A percentile compares a stretch with the other conserved stretches of the same genome.
Conservation (phyloP, 2,113 vertebrate species). For the Nycticebus coucang region DNA sequence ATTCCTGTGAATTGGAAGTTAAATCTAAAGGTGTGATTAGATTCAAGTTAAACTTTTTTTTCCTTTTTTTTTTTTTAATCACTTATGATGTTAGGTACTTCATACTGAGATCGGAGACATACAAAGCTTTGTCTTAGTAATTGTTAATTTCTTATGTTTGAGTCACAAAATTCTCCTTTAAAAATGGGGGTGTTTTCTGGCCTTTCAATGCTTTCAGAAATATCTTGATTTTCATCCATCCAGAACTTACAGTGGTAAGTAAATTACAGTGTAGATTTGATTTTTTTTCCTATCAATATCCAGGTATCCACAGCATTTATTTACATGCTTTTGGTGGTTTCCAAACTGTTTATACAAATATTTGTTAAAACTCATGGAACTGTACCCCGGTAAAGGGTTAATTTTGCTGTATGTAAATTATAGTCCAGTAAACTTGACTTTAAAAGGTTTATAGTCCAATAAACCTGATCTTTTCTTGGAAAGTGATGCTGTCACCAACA, state of each 20-base stretch:
- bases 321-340: background rate
- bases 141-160: constrained; percentile 20
- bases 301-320: background rate
- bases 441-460: background rate
- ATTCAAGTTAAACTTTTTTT: background rate
- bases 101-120: background rate
- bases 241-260: background rate
- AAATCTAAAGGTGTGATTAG: constrained; percentile 3
- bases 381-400: background rate
- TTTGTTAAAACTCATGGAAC: constrained; percentile 42
- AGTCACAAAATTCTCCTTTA: constrained; percentile 41
- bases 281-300: background rate
- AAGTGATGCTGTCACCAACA: too few species aligned
- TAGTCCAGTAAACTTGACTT: constrained; percentile 1
- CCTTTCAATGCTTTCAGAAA: constrained; percentile 29
- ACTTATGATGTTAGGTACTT: background rate
- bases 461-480: background rate
- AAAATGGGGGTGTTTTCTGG: background rate
- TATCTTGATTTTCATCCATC: constrained; percentile 3
- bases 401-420: constrained; percentile 10
- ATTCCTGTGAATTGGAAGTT: constrained; percentile 33
- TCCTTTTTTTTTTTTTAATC: background rate
- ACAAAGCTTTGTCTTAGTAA: background rate
- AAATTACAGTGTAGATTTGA: background rate
- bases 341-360: background rate